These are phyloP conservation scores for Hippoglossus hippoglossus DNA, from an alignment of 2,797 vertebrate genomes.

Conservation along the genomic window DNA sequence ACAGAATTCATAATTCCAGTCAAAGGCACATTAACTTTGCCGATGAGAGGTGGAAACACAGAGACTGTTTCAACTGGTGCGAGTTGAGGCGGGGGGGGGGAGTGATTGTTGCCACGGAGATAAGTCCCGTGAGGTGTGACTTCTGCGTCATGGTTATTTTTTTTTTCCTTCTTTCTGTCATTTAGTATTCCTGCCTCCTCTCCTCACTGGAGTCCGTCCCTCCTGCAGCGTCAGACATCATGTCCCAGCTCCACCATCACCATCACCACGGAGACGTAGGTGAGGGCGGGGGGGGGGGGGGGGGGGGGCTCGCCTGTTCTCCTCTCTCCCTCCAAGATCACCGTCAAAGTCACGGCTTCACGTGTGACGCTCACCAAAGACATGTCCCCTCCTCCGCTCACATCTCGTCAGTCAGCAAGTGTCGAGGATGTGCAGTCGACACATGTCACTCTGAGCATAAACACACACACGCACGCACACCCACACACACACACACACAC, in stretches of 20 bases:
- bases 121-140: slow-evolving; percentile 74
- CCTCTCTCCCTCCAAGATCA: slow-evolving; percentile 52
- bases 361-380: slow-evolving; percentile 50
- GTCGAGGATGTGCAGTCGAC: slow-evolving; percentile 69
- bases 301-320: slow-evolving; percentile 27
- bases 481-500: slow-evolving; percentile 2
- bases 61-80: slow-evolving; percentile 53
- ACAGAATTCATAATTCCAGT: slow-evolving; percentile 59
- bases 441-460: slow-evolving; percentile 54
- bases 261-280: slow-evolving; percentile 38
- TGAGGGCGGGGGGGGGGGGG: neutral
- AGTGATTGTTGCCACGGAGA: slow-evolving; percentile 78
- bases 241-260: neutral
- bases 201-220: slow-evolving; percentile 2
- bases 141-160: slow-evolving; percentile 54
- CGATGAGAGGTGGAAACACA: slow-evolving; percentile 56
- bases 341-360: slow-evolving; percentile 63
- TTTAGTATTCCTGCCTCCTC: slow-evolving; percentile 57
- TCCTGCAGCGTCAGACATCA: slow-evolving; percentile 48
- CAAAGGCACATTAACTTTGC: slow-evolving; percentile 76
- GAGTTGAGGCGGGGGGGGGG: slow-evolving; percentile 38
- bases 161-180: slow-evolving; percentile 2
- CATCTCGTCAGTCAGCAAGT: slow-evolving; percentile 69
- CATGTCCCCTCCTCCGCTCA: slow-evolving; percentile 56
- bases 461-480: slow-evolving; percentile 16